Evolutionary conservation across 2,888 invertebrate species (phyloP).

Genomic region (Agonopterix alstromeriana): DNA sequence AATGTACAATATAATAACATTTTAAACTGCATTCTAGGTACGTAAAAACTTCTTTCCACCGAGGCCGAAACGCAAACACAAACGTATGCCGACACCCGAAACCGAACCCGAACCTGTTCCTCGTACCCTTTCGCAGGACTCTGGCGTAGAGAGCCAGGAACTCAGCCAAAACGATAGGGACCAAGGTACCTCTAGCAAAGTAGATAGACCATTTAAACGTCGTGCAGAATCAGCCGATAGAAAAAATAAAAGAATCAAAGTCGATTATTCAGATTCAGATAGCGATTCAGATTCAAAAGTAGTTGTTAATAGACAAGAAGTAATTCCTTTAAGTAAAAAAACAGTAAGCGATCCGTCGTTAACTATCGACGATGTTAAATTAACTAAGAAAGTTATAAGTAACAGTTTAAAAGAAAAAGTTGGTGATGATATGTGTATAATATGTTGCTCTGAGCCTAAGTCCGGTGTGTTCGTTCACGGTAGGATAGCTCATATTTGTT

Average conservation of each 20-base stretch:
- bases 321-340: constrained; percentile 52
- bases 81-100: constrained; percentile 19
- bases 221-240: constrained; percentile 41
- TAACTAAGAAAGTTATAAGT: constrained; percentile 34
- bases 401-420: constrained; percentile 36
- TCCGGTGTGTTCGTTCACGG: constrained; percentile 83
- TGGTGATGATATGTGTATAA: constrained; percentile 72
- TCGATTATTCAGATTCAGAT: constrained; percentile 31
- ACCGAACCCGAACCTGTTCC: constrained; percentile 19
- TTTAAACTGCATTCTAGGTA: constrained; percentile 61
- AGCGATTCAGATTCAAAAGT: constrained; percentile 12
- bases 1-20: too few species aligned
- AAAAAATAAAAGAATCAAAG: constrained; percentile 32
- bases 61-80: constrained; percentile 71
- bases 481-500: constrained; percentile 80
- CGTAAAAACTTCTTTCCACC: constrained; percentile 83
- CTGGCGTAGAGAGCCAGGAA: constrained; percentile 50
- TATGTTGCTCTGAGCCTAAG: constrained; percentile 79
- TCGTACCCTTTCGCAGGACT: constrained; percentile 45
- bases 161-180: constrained; percentile 9
- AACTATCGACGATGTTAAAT: constrained; percentile 31
- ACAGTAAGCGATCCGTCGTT: constrained; percentile 61
- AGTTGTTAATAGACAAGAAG: constrained; percentile 18
- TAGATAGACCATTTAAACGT: constrained; percentile 14
- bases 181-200: background rate